Percentiles rank a stretch among this genome's conserved stretches.
Evolutionary conservation across 2,797 vertebrate species (phyloP).

Genomic region (Sternotherus odoratus): DNA sequence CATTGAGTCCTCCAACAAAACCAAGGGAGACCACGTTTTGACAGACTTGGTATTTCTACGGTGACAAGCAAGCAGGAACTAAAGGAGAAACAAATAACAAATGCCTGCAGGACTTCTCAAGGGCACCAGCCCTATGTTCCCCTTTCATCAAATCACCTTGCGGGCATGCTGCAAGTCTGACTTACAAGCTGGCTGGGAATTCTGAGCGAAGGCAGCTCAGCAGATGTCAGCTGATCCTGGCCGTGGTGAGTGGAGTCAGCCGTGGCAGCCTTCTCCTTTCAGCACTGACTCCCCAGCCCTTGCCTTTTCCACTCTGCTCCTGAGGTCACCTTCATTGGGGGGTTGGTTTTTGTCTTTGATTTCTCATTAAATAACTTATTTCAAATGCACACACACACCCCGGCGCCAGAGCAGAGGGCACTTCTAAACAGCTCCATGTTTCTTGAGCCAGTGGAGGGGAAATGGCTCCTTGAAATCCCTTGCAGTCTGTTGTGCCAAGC

Average conservation of each 20-base stretch:
- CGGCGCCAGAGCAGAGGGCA: background rate
- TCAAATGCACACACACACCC: background rate
- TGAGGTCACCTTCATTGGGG: background rate
- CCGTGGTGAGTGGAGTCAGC: background rate
- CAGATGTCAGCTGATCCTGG: background rate
- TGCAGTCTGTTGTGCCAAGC: background rate
- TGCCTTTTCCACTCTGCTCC: background rate
- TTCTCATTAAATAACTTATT: background rate
- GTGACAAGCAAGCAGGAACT: background rate
- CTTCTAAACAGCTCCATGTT: background rate
- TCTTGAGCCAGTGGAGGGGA: background rate
- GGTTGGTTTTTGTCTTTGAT: background rate
- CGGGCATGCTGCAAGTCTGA: background rate
- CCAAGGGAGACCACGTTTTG: background rate
- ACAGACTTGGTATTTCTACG: background rate
- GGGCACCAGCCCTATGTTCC: background rate
- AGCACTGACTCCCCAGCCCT: background rate
- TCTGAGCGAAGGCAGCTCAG: background rate
- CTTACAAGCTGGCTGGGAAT: background rate
- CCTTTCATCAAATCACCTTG: background rate
- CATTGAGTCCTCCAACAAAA: background rate
- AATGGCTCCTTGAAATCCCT: background rate
- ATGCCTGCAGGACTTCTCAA: background rate
- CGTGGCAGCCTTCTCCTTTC: background rate
- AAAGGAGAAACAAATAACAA: background rate